A percentile compares a stretch with the other conserved stretches of the same genome.
Evolutionary conservation across 2,888 invertebrate genomes (phyloP).

Genomic region (Rotaria magnacalcarata): DNA sequence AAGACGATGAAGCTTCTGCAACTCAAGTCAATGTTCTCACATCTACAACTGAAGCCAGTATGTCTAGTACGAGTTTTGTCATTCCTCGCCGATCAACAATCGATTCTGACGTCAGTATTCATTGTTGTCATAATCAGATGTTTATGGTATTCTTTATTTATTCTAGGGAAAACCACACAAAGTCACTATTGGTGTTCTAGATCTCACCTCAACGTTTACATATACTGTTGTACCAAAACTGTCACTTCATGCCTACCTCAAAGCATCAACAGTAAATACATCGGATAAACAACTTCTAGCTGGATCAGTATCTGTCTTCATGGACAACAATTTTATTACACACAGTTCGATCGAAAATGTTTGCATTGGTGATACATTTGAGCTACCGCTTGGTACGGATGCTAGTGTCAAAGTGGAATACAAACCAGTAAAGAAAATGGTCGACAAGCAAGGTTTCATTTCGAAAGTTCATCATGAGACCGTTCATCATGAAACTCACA

Average conservation of each 20-base stretch:
- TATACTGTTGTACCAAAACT: constrained; percentile 58
- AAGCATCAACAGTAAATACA: constrained; percentile 57
- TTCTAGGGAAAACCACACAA: constrained; percentile 39
- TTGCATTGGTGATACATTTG: constrained; percentile 1
- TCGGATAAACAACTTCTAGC: constrained; percentile 56
- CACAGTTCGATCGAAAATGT: background rate
- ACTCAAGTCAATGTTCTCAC: no score
- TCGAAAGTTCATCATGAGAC: constrained; percentile 3
- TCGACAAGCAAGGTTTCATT: background rate
- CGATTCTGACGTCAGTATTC: background rate
- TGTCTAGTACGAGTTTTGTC: background rate
- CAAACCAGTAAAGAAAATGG: background rate
- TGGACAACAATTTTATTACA: constrained; percentile 60
- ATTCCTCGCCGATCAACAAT: background rate
- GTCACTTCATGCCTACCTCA: constrained; percentile 43
- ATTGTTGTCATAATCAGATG: no score
- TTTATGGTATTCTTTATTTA: no score
- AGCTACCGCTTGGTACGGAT: background rate
- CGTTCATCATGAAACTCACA: background rate
- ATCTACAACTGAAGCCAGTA: no score
- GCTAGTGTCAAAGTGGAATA: no score
- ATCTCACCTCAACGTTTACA: constrained; percentile 53
- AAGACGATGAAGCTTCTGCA: no score
- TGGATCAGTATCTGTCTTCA: constrained; percentile 58
- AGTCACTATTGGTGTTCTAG: constrained; percentile 55